Percentiles rank a stretch among this genome's conserved stretches.
These are phyloP conservation scores for Ischnus inquisitorius DNA, from an alignment of 2,888 invertebrate species.

Conservation along the genomic window DNA sequence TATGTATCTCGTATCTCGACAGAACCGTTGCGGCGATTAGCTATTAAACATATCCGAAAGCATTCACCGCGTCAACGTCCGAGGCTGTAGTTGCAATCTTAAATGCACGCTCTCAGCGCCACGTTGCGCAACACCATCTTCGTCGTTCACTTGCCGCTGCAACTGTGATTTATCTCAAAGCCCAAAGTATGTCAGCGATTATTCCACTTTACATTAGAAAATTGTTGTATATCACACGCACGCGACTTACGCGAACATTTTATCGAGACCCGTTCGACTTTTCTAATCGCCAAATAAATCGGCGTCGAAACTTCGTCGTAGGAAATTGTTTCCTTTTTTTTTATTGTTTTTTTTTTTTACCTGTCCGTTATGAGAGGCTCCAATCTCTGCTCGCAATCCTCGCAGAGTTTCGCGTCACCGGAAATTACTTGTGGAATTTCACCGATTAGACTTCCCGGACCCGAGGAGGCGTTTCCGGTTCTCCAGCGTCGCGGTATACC, in stretches of 20 bases:
- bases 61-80: conserved; percentile 41
- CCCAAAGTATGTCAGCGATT: conserved; percentile 55
- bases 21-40: conserved; percentile 35
- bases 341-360: conserved; percentile 73
- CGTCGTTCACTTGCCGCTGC: conserved; percentile 22
- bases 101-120: conserved; percentile 7
- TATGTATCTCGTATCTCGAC: not conserved
- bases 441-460: conserved; percentile 85
- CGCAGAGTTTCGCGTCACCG: conserved; percentile 89
- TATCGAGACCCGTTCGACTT: not conserved
- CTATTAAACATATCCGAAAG: conserved; percentile 44
- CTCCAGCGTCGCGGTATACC: conserved; percentile 81
- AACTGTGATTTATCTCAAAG: conserved; percentile 17
- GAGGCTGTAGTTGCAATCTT: not conserved
- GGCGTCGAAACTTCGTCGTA: too few species aligned
- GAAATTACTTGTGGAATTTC: conserved; percentile 87
- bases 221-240: conserved; percentile 14
- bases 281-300: not conserved
- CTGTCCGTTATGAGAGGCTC: conserved; percentile 91
- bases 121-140: conserved; percentile 39
- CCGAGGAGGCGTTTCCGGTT: conserved; percentile 83
- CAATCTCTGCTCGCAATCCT: conserved; percentile 94
- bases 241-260: conserved; percentile 14
- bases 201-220: conserved; percentile 53
- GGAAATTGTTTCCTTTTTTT: too few species aligned